Conservation (phyloP, 2,888 invertebrate species). For the Orthosia gothica region DNA sequence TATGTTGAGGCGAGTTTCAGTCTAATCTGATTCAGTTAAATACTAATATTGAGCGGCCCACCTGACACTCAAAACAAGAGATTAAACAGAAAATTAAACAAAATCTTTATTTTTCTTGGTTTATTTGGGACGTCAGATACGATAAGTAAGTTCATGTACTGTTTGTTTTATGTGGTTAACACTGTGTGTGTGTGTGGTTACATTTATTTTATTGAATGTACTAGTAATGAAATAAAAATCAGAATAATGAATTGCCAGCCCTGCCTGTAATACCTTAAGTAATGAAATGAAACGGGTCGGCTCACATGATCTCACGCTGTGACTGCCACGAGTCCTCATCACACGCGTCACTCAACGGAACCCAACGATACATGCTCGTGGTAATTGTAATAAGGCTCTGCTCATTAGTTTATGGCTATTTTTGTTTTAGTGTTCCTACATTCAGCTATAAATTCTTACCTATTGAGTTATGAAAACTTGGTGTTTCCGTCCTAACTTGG, state of each 20-base stretch:
- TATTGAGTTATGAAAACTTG: neutral
- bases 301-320: slow-evolving; percentile 79
- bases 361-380: slow-evolving; percentile 40
- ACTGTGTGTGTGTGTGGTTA: too few relatives aligned
- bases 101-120: too few relatives aligned
- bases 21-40: too few relatives aligned
- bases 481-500: neutral
- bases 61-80: too few relatives aligned
- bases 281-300: slow-evolving; percentile 62
- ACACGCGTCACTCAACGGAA: slow-evolving; percentile 41
- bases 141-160: neutral
- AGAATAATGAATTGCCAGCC: slow-evolving; percentile 24
- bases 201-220: neutral
- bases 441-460: too few relatives aligned
- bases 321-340: slow-evolving; percentile 57
- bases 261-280: slow-evolving; percentile 47
- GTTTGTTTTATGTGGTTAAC: neutral
- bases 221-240: neutral
- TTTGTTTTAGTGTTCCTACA: neutral
- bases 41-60: too few relatives aligned
- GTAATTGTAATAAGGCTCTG: slow-evolving; percentile 24
- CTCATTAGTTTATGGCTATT: slow-evolving; percentile 12
- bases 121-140: neutral
- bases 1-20: too few relatives aligned
- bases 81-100: too few relatives aligned